Evolutionary conservation across 1,140 invertebrate species (phyloP).

Genomic region (Apocrypta bakeri): DNA sequence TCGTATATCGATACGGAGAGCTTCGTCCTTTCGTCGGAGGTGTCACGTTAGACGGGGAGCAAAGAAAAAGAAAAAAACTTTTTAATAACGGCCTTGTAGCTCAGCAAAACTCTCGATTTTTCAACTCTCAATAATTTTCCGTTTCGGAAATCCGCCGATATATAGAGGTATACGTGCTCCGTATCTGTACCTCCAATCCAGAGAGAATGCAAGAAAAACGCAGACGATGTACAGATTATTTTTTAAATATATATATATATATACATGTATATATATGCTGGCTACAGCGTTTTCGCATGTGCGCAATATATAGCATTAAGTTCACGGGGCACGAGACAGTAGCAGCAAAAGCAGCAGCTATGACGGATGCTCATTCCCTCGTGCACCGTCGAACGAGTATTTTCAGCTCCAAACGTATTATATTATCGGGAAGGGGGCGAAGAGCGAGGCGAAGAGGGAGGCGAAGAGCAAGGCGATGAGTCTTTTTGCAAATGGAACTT

Average conservation of each 20-base stretch:
- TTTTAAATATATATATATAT: not conserved
- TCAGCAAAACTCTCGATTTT: not conserved
- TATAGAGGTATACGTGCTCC: not conserved
- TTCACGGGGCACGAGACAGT: constrained; percentile 7
- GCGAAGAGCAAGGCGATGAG: not conserved
- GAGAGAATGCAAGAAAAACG: not conserved
- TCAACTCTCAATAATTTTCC: constrained; percentile 48
- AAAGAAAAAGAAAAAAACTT: constrained; percentile 15
- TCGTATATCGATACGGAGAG: not conserved
- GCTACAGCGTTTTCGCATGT: not conserved
- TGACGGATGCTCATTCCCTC: constrained; percentile 43
- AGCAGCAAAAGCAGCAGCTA: constrained; percentile 11
- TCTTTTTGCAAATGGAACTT: constrained; percentile 41
- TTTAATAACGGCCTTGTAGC: constrained; percentile 31
- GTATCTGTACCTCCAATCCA: not conserved
- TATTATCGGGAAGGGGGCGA: too few relatives aligned
- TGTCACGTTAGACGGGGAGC: not conserved
- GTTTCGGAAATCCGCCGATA: constrained; percentile 30
- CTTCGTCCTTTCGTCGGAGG: not conserved
- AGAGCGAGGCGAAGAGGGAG: not conserved
- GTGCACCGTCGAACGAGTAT: constrained; percentile 22
- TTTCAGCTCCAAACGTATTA: not conserved
- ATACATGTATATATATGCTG: not conserved
- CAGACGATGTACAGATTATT: too few relatives aligned
- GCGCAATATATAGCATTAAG: not conserved